Conservation (phyloP, 2,113 vertebrate species). For the Nannospalax galili region DNA sequence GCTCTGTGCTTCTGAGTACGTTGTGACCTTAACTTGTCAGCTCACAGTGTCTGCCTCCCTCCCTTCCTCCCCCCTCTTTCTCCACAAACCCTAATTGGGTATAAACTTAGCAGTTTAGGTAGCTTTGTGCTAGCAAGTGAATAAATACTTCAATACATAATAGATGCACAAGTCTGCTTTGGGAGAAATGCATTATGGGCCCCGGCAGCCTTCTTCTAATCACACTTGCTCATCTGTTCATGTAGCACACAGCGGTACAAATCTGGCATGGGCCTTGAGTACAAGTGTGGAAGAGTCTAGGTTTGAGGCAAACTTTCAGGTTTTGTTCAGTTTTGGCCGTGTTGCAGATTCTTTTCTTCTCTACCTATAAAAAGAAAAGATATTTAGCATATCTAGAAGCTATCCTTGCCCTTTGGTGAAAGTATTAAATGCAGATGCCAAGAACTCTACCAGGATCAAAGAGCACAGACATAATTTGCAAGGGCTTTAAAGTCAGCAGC, state of each 20-base stretch:
- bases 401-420: conserved; percentile 32
- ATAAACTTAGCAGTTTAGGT: conserved; percentile 67
- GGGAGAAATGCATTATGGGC: conserved; percentile 65
- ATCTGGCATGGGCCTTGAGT: not conserved
- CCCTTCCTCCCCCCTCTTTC: not conserved
- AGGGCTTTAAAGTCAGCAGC: conserved; percentile 24
- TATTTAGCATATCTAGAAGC: conserved; percentile 41
- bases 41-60: not conserved
- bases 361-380: conserved; percentile 53
- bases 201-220: conserved; percentile 67
- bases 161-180: conserved; percentile 77
- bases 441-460: conserved; percentile 73
- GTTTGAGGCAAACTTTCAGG: conserved; percentile 73
- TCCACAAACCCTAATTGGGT: conserved; percentile 63
- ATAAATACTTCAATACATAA: conserved; percentile 73
- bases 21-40: conserved; percentile 57
- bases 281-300: conserved; percentile 56
- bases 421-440: conserved; percentile 33
- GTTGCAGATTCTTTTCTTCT: conserved; percentile 8
- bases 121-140: conserved; percentile 80
- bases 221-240: conserved; percentile 79
- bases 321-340: conserved; percentile 60
- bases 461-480: conserved; percentile 51
- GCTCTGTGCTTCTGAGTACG: conserved; percentile 51
- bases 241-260: conserved; percentile 80